Evolutionary conservation across 2,797 vertebrate species (phyloP).

Genomic region (Labeo calbasu): DNA sequence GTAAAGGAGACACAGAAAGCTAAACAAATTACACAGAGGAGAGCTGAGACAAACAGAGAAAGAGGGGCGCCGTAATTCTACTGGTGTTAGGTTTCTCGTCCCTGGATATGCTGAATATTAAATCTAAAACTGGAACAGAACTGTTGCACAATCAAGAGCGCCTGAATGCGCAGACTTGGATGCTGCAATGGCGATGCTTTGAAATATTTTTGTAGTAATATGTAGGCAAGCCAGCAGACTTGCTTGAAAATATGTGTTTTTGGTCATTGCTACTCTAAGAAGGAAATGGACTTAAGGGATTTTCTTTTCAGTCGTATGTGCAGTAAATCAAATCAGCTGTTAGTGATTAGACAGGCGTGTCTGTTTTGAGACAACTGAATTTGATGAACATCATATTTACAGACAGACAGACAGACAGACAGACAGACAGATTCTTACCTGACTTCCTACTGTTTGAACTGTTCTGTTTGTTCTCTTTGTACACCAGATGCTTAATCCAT

Average conservation of each 20-base stretch:
- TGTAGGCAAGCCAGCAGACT: neutral
- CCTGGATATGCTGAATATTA: conserved; percentile 65
- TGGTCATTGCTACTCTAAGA: neutral
- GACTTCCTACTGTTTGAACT: conserved; percentile 85
- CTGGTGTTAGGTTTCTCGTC: conserved; percentile 55
- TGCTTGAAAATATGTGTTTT: neutral
- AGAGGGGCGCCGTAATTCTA: conserved; percentile 56
- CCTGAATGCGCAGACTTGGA: conserved; percentile 33
- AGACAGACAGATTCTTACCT: conserved; percentile 77
- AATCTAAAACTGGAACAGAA: conserved; percentile 56
- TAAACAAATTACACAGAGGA: conserved; percentile 72
- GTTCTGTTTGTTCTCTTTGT: conserved; percentile 92
- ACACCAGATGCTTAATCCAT: conserved; percentile 94
- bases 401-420: neutral
- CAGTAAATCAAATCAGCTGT: neutral
- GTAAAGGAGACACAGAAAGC: conserved; percentile 68
- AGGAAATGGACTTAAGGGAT: neutral
- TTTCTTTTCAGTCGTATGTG: neutral
- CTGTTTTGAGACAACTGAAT: neutral
- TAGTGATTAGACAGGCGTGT: neutral
- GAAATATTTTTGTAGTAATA: conserved; percentile 36
- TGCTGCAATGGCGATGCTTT: conserved; percentile 21
- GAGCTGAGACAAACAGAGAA: conserved; percentile 57
- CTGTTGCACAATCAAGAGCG: conserved; percentile 59
- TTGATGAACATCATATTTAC: neutral